Evolutionary conservation across 2,888 invertebrate species (phyloP), one percentile per base, ranked within the genome.

Genomic region (Dichetophora obliterata): DNA sequence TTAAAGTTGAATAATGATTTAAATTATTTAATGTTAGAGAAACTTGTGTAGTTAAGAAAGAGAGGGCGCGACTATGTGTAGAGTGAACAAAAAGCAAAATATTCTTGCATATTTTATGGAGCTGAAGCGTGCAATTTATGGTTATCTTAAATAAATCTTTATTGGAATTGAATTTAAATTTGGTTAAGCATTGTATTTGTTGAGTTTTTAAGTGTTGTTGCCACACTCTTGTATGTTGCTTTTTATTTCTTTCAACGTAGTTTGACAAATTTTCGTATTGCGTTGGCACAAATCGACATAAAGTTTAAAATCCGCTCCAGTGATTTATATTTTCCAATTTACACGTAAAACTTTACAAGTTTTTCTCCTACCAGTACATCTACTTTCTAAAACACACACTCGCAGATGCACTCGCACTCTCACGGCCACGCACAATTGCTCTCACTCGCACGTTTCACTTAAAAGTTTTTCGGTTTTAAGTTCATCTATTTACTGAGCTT

Each of bases 251-350:
- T 5, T n/a, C 54, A n/a, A 24, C 9, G 57, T 11, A 59, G 57
- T 27, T 27, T 59, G 24, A 59, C 57, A 59, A 59, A 19, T 19
- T 59, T 22, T 22, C 50, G 27, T 50, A 16, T 9, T 9, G 4
- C 0, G 11, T 3, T 48, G 48, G 68, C 24, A 24, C n/a, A 27
- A 54, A 16, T 52, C n/a, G 69, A 75, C 66, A 75, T 61, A 78
- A 80, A 78, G 77, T 79, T 80, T 65, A 78, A 76, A 48, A 85
- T 85, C 82, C 79, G 81, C 85, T 81, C 84, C 84, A 87, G 86
- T 86, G 86, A 86, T 86, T 87, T 86, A 86, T 86, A 86, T 82
- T 84, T 85, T 85, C 80, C 85, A 86, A 85, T 86, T 86, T 84
- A 80, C 82, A 83, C 82, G 80, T 78, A 76, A 75, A 77, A 77